Evolutionary conservation across 1,140 invertebrate species (phyloP).

Genomic region (Belonocnema kinseyi): DNA sequence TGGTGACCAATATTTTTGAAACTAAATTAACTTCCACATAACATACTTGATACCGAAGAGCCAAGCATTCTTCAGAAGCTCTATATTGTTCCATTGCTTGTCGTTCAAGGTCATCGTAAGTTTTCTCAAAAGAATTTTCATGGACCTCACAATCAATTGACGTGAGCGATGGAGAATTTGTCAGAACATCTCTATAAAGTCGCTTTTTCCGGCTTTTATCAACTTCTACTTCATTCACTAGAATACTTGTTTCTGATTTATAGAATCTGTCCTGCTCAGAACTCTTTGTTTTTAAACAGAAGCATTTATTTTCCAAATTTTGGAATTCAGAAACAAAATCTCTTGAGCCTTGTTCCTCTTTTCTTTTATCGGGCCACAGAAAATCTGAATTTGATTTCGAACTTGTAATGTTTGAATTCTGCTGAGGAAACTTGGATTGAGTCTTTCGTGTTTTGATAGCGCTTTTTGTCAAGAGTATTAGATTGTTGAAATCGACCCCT

Average conservation of each 20-base stretch:
- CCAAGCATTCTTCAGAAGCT: conserved; percentile 66
- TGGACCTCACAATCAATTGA: conserved; percentile 21
- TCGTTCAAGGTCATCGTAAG: conserved; percentile 67
- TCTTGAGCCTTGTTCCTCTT: not conserved
- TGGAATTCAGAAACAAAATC: not conserved
- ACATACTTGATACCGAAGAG: conserved; percentile 66
- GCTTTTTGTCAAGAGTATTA: conserved; percentile 70
- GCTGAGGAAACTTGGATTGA: conserved; percentile 59
- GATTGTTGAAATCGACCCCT: conserved; percentile 70
- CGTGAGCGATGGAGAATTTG: conserved; percentile 44
- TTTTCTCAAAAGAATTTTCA: conserved; percentile 56
- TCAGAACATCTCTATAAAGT: conserved; percentile 62
- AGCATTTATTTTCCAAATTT: not conserved
- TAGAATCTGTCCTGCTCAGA: not conserved
- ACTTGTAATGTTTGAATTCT: conserved; percentile 35
- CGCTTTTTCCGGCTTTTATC: conserved; percentile 45
- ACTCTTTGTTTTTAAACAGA: conserved; percentile 1
- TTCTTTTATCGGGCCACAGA: not conserved
- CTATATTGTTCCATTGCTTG: conserved; percentile 71
- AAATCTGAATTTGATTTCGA: conserved; percentile 4
- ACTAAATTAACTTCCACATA: conserved; percentile 7
- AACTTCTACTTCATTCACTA: not conserved
- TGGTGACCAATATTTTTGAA: not conserved
- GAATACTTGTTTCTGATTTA: not conserved
- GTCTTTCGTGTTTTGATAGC: conserved; percentile 65